A percentile compares a stretch with the other conserved stretches of the same genome.
These are phyloP conservation scores for Autographa pulchrina DNA, from an alignment of 2,888 invertebrate species.

Conservation along the genomic window DNA sequence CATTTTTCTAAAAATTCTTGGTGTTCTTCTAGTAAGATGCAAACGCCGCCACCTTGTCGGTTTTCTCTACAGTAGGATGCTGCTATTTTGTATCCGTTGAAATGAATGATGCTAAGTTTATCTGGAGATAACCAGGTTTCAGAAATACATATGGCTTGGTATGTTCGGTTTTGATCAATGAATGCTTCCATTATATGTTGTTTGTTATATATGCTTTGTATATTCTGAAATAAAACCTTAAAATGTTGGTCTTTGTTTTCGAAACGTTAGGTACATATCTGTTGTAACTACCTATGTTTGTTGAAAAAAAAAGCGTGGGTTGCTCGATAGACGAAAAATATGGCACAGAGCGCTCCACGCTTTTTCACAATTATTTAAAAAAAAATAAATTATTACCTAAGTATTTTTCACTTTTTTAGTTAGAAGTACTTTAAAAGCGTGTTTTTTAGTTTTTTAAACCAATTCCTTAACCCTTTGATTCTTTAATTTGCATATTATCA, in stretches of 20 bases:
- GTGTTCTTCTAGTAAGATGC: conserved; percentile 13
- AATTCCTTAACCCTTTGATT: too few species aligned
- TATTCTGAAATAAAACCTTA: conserved; percentile 20
- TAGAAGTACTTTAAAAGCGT: too few species aligned
- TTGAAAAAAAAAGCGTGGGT: too few species aligned
- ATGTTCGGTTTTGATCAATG: neutral
- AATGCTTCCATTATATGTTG: conserved; percentile 22
- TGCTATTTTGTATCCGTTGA: conserved; percentile 10
- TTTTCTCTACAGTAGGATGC: conserved; percentile 11
- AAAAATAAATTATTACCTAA: too few species aligned
- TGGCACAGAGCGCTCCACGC: too few species aligned
- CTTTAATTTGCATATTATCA: too few species aligned
- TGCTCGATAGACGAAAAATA: too few species aligned
- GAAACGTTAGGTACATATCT: too few species aligned
- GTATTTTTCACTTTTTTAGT: too few species aligned
- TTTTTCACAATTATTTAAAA: too few species aligned
- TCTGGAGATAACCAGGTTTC: conserved; percentile 18
- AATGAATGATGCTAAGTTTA: neutral
- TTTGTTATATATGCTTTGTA: conserved; percentile 21
- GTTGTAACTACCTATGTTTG: too few species aligned
- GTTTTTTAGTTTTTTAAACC: too few species aligned
- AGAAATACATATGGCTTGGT: conserved; percentile 12
- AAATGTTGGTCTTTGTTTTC: neutral
- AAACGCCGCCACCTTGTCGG: conserved; percentile 11
- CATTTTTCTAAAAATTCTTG: conserved; percentile 6